Base-by-base conservation (phyloP, 2,888 invertebrate species). In the Tethea ocularis region DNA sequence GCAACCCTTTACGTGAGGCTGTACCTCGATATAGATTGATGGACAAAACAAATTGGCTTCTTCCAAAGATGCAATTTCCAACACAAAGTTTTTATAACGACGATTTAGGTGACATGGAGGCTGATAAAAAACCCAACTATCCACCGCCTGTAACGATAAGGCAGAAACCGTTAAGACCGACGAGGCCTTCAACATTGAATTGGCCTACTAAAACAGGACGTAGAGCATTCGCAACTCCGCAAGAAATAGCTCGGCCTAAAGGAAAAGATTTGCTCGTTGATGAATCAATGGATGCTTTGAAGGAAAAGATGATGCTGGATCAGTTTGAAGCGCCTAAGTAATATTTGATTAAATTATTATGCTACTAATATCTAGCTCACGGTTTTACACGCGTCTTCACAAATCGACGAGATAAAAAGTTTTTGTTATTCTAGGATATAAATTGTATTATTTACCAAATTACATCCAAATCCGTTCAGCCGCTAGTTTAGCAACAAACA, bases 281-380 rank as follows among this genome's bases (percentile, higher is more conserved):
- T 46, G 33, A 46, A 20, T 57, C 52, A 26, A 67, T 75, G 53
- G 72, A 75, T 26, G 64, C 65, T 7, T 66, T 74, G 17, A 75
- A 75, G 36, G 71, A 75, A 24, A 74, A 74, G 57, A 54, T 75
- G 41, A 56, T 75, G 57, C 56, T 71, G 29, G 72, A 76, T 26
- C 74, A 70, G 64, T 74, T 71, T 15, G 73, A 72, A 53, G 56
- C 54, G 2, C 67, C 67, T 6, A 68, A 68, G 79, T 75, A 54
- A 68, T 61, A 61, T 36, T 33, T 33, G n/a, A 52, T 23, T 26
- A 24, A 7, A n/a, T 41, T 41, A 17, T 41, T 10, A 41, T 41
- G 17, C 13, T 10, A n/a, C n/a, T n/a, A n/a, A n/a, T n/a, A n/a
- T n/a, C n/a, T n/a, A n/a, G n/a, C n/a, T n/a, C n/a, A n/a, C n/a